Evolutionary conservation across 2,113 vertebrate species (phyloP), one percentile per base, ranked within the genome.

Genomic region (Crocuta crocuta): DNA sequence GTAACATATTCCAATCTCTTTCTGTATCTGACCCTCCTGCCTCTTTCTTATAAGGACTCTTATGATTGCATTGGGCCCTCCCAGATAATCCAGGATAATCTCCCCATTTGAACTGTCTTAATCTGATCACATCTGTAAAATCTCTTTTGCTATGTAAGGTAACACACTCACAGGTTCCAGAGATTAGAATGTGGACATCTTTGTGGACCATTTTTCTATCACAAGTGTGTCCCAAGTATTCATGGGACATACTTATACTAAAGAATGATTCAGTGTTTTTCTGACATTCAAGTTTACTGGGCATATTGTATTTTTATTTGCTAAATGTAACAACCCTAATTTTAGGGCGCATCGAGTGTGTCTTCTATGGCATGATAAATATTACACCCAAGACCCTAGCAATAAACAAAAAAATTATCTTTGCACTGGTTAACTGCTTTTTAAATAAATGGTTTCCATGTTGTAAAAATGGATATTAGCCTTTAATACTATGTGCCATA

Each of bases 401-500:
- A 58, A 65, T 89, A 90, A 94, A 53, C 9, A 53, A 83, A 78
- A 89, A 94, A 79, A 8, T 68, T 58, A 10, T 45, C 48, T 94
- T 91, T 74, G 45, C 53, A 58, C 5, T 13, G 5, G 28, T 81
- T 28, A 61, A 10, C 19, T 63, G n/a, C 13, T 68, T 31, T 48
- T 79, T 4, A 45, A 87, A 78, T 79, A 87, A 86, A 85, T 58
- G 45, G 2, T 81, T 23, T 78, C 26, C 28, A 50, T 66, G 92
- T 71, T 73, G 11, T 76, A 86, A 95, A 97, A 92, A 48, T 70
- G 26, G 26, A 70, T 84, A n/a, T 19, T 79, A 45, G 19, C 9
- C 9, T 96, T 80, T 90, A 87, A 79, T 82, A 84, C 68, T 89
- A 70, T 73, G 4, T 86, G 53, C 17, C 96, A 85, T 95, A 84